Conservation (phyloP, 2,888 invertebrate species). For the Apeira syringaria region DNA sequence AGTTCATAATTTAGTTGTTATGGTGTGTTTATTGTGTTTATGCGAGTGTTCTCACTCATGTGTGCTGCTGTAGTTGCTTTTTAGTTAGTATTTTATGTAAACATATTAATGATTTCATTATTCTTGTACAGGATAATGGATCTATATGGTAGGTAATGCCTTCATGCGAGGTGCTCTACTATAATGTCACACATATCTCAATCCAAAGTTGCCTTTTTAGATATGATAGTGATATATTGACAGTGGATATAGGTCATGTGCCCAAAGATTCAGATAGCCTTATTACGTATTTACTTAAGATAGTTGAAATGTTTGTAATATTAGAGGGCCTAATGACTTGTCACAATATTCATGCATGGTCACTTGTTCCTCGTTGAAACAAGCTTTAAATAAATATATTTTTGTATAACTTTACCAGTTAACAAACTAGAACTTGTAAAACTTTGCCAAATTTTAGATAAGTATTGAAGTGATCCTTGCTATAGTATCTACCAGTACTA, state of each 20-base stretch:
- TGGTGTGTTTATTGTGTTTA: conserved; percentile 78
- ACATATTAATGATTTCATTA: conserved; percentile 51
- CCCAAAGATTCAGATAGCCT: conserved; percentile 70
- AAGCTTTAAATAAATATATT: conserved; percentile 68
- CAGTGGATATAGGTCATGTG: conserved; percentile 68
- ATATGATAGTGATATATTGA: conserved; percentile 77
- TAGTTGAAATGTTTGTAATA: conserved; percentile 51
- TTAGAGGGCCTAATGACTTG: conserved; percentile 54
- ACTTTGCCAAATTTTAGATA: conserved; percentile 78
- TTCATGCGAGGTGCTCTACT: conserved; percentile 75
- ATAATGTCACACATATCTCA: conserved; percentile 77
- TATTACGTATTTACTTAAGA: conserved; percentile 70
- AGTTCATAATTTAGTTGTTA: conserved; percentile 81
- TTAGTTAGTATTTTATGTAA: conserved; percentile 49
- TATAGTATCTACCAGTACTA: conserved; percentile 57
- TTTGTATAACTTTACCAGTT: conserved; percentile 65
- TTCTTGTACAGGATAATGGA: conserved; percentile 71
- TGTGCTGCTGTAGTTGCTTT: conserved; percentile 80
- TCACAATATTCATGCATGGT: conserved; percentile 45
- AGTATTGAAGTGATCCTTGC: conserved; percentile 70
- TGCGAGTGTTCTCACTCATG: conserved; percentile 65
- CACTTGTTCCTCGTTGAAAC: conserved; percentile 62
- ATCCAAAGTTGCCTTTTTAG: conserved; percentile 82
- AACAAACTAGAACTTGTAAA: conserved; percentile 52
- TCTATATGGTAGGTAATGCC: conserved; percentile 67